phyloP scores from a whole-genome alignment of 2,888 invertebrate species.

The Microctonus brassicae region DNA sequence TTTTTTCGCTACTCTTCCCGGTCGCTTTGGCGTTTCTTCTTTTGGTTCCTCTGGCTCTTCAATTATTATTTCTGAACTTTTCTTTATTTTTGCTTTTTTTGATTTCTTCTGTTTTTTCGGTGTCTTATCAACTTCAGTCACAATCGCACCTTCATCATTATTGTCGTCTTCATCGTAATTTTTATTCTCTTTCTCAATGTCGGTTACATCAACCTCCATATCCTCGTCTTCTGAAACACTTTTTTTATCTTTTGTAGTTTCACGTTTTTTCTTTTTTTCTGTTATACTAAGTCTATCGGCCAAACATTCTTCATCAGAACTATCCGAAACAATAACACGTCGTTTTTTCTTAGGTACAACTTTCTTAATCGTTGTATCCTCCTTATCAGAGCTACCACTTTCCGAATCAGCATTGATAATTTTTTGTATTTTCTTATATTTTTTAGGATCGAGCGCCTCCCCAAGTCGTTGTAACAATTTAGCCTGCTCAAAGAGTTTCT shows the following conservation, averaged over 20 bases:
- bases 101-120: constrained; percentile 37
- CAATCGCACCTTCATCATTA: constrained; percentile 36
- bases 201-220: constrained; percentile 36
- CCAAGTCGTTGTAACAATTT: constrained; percentile 71
- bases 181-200: not conserved
- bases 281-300: constrained; percentile 46
- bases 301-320: constrained; percentile 59
- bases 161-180: too few species aligned
- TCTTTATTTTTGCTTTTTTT: constrained; percentile 38
- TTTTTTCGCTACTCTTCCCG: constrained; percentile 46
- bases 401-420: constrained; percentile 74
- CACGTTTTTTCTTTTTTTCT: constrained; percentile 15
- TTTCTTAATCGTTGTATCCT: constrained; percentile 45
- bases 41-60: constrained; percentile 34
- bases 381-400: constrained; percentile 63
- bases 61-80: constrained; percentile 25
- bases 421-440: constrained; percentile 73
- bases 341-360: constrained; percentile 49
- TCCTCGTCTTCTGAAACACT: constrained; percentile 31
- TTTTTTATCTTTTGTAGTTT: constrained; percentile 33
- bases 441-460: constrained; percentile 58
- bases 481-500: constrained; percentile 65
- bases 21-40: constrained; percentile 26
- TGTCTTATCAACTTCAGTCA: constrained; percentile 40
- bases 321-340: constrained; percentile 59